Conservation (phyloP, 2,113 vertebrate genomes). For the Catharus bicknelli region DNA sequence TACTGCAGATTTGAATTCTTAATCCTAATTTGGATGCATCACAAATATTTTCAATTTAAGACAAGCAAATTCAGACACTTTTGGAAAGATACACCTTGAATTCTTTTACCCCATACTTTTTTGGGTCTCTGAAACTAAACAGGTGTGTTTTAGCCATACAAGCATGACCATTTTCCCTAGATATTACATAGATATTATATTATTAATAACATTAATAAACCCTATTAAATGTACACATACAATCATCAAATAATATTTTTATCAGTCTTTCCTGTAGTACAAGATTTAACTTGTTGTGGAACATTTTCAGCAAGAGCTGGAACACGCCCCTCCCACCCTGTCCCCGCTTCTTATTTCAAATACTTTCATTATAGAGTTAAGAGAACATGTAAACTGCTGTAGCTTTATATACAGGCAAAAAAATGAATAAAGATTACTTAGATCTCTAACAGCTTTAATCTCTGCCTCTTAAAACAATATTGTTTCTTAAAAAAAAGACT, state of each 20-base stretch:
- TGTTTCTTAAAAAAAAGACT: neutral
- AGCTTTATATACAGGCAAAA: neutral
- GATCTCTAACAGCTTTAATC: neutral
- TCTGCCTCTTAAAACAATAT: neutral
- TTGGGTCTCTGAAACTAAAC: neutral
- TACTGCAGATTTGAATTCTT: neutral
- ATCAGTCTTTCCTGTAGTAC: neutral
- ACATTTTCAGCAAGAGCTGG: neutral
- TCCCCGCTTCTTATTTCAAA: neutral
- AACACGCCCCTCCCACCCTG: rapidly evolving
- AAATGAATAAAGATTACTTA: neutral
- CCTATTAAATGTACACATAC: neutral
- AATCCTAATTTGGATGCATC: neutral
- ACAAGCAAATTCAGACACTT: neutral
- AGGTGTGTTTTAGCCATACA: neutral
- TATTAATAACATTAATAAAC: neutral
- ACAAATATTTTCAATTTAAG: neutral
- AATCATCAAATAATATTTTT: neutral
- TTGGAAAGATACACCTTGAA: neutral
- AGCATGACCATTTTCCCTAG: neutral
- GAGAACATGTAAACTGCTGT: neutral
- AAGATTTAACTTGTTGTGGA: neutral
- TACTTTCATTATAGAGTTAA: neutral
- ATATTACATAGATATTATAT: neutral
- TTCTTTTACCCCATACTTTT: neutral